phyloP scores from a whole-genome alignment of 1,140 invertebrate genomes.

The Parasteatoda tepidariorum region DNA sequence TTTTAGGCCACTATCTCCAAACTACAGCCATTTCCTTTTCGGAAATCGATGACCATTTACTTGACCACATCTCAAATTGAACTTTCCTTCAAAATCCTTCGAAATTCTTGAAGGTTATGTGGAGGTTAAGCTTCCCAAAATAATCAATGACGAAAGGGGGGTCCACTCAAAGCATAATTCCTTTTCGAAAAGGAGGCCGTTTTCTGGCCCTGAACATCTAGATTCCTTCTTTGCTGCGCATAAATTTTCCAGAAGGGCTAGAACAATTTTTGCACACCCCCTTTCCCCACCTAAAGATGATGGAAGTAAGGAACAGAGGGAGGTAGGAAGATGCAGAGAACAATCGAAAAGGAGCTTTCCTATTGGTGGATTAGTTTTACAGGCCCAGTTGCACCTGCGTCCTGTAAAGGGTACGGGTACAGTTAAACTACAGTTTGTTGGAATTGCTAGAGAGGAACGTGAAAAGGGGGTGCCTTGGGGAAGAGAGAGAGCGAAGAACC shows the following conservation, averaged over 20 bases:
- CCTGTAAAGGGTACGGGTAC: conserved; percentile 45
- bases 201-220: background rate
- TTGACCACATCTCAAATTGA: background rate
- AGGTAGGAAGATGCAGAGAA: too few relatives aligned
- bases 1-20: too few relatives aligned
- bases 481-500: background rate
- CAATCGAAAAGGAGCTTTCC: background rate
- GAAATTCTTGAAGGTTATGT: conserved; percentile 14
- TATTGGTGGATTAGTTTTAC: conserved; percentile 57
- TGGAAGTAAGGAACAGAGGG: conserved; percentile 6
- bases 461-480: background rate
- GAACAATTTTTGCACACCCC: background rate
- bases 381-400: conserved; percentile 41
- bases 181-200: conserved; percentile 2
- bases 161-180: conserved; percentile 29
- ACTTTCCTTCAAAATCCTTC: background rate
- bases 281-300: conserved; percentile 15
- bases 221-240: background rate
- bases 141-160: conserved; percentile 32
- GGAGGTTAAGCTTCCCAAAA: conserved; percentile 31
- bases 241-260: background rate
- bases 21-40: background rate
- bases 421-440: conserved; percentile 36
- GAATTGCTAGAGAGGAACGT: background rate
- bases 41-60: background rate